Evolutionary conservation across 2,113 vertebrate species (phyloP).

Genomic region (Halichoeres trimaculatus): DNA sequence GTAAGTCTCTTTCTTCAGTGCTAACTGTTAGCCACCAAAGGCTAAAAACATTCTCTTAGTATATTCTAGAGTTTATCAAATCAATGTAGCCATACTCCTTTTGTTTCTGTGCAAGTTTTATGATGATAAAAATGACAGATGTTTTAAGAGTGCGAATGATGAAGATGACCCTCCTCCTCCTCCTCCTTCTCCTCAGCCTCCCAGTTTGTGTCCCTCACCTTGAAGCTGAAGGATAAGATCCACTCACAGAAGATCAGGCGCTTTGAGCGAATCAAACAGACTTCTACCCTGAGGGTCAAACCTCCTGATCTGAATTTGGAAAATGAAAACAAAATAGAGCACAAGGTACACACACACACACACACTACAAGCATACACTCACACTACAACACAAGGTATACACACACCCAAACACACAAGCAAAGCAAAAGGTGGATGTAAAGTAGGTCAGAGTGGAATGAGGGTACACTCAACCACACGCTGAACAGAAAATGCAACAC

Average conservation of each 20-base stretch:
- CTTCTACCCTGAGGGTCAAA: constrained; percentile 87
- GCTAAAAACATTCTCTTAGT: not conserved
- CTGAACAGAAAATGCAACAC: too few species aligned
- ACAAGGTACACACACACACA: constrained; percentile 83
- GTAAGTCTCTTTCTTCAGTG: constrained; percentile 29
- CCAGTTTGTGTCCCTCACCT: constrained; percentile 92
- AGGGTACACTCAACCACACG: too few species aligned
- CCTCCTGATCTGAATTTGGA: constrained; percentile 83
- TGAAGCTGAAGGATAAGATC: constrained; percentile 95
- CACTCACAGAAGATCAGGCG: constrained; percentile 80
- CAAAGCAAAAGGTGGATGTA: not conserved
- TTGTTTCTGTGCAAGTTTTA: too few species aligned
- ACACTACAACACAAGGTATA: not conserved
- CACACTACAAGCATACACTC: not conserved
- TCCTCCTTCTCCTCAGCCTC: constrained; percentile 83
- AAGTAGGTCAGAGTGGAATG: too few species aligned
- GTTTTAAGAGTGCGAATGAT: not conserved
- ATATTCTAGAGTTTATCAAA: not conserved
- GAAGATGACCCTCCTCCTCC: constrained; percentile 1
- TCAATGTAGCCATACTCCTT: too few species aligned
- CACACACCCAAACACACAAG: not conserved
- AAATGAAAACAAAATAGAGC: constrained; percentile 80
- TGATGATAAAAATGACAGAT: too few species aligned
- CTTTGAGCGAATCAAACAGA: constrained; percentile 87
- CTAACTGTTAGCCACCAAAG: constrained; percentile 4